These are phyloP conservation scores for Zeugodacus cucurbitae DNA, from an alignment of 1,140 invertebrate species.

Conservation along the genomic window DNA sequence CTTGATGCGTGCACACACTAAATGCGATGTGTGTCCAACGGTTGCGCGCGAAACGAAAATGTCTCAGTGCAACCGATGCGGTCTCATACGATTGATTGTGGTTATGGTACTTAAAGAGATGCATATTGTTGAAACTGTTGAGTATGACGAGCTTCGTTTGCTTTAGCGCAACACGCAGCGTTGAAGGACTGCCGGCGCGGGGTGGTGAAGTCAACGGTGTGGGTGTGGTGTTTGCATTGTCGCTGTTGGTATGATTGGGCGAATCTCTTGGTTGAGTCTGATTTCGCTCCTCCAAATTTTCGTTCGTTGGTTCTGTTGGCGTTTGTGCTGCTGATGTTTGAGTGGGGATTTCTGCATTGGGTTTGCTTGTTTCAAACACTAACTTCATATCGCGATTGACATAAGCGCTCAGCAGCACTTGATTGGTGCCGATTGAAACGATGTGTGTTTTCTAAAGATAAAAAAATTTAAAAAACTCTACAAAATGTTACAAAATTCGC, in stretches of 20 bases:
- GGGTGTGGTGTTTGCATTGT: not conserved
- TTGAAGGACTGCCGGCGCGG: not conserved
- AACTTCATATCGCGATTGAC: slow-evolving; percentile 56
- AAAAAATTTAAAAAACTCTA: not conserved
- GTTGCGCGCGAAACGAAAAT: slow-evolving; percentile 51
- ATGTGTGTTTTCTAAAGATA: slow-evolving; percentile 55
- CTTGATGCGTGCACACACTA: slow-evolving; percentile 50
- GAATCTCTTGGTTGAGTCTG: not conserved
- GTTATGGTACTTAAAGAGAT: slow-evolving; percentile 41
- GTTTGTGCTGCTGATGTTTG: slow-evolving; percentile 42
- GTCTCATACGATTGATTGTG: slow-evolving; percentile 44
- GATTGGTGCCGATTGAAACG: slow-evolving; percentile 59
- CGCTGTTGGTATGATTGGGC: not conserved
- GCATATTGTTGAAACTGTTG: slow-evolving; percentile 61
- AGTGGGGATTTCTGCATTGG: slow-evolving; percentile 51
- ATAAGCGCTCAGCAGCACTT: slow-evolving; percentile 59
- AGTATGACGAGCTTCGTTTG: slow-evolving; percentile 59
- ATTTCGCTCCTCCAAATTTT: not conserved
- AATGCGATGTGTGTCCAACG: slow-evolving; percentile 62
- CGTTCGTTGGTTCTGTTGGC: not conserved
- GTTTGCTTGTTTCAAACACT: slow-evolving; percentile 57
- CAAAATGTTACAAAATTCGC: not conserved
- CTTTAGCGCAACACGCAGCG: slow-evolving; percentile 57
- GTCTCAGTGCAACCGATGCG: slow-evolving; percentile 51
- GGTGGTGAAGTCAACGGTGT: not conserved